Evolutionary conservation across 2,797 vertebrate genomes (phyloP).

Genomic region (Channa striata): DNA sequence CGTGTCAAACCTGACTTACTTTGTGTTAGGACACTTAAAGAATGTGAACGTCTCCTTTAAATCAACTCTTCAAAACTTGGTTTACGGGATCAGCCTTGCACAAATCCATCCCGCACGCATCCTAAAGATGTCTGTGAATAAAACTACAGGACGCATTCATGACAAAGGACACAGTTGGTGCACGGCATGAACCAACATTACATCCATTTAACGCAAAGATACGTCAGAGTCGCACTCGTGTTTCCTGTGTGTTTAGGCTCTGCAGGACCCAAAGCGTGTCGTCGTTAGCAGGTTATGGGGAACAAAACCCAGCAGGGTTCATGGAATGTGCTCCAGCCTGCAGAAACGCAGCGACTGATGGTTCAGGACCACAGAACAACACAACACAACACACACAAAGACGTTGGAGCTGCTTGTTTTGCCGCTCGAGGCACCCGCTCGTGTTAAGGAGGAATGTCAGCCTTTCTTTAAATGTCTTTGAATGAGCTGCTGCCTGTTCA

Average conservation of each 20-base stretch:
- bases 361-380: constrained; percentile 61
- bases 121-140: too few species aligned
- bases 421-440: constrained; percentile 30
- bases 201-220: too few species aligned
- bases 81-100: too few species aligned
- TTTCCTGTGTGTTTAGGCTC: constrained; percentile 32
- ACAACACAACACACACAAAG: constrained; percentile 22
- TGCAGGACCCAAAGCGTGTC: constrained; percentile 40
- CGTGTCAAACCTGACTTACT: too few species aligned
- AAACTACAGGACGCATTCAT: too few species aligned
- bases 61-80: too few species aligned
- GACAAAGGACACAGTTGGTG: too few species aligned
- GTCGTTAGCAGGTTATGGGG: constrained; percentile 61
- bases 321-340: constrained; percentile 78
- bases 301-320: constrained; percentile 80
- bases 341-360: constrained; percentile 68
- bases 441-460: constrained; percentile 1
- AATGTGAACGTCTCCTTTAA: too few species aligned
- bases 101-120: too few species aligned
- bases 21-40: too few species aligned
- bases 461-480: constrained; percentile 21
- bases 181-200: too few species aligned
- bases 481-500: not conserved
- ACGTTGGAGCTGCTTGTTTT: constrained; percentile 45
- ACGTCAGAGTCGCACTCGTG: not conserved